Base-by-base conservation (phyloP, 2,797 vertebrate species). In the Adelosebastes latens region DNA sequence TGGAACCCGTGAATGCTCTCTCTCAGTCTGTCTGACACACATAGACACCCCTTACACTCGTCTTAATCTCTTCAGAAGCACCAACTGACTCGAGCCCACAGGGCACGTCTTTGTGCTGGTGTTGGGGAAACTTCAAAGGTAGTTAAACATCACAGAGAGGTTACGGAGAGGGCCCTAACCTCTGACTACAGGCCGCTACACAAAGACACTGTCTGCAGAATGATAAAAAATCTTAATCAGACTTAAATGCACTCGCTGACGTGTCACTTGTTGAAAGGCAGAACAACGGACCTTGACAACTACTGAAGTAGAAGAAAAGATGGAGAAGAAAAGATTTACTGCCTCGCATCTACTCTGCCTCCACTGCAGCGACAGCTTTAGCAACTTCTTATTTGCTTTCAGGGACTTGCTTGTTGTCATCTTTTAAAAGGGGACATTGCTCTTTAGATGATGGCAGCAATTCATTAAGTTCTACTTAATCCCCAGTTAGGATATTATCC, bases 81-180 rank as follows among this genome's bases (percentile, higher is more conserved):
- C 86, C 71, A 81, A 82, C 87, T 82, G 79, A 81, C 80, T 90
- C 87, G 84, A 88, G 81, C 80, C 91, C 86, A 93, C 86, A 94
- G 90, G 92, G 89, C 81, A 80, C 1, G 49, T 83, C 93, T 94
- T 95, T 95, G 93, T 95, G 86, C 78, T 65, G 75, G 75, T 80
- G 90, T 82, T 87, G 64, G 73, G 79, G 59, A 88, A 91, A 92
- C 94, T 93, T 95, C 92, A 95, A 94, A 95, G 91, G 63, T 83
- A 65, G 84, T 90, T 90, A 87, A 91, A 92, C 90, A 93, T 94
- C 91, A 93, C 80, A 93, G 89, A 73, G 87, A 64, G 89, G 90
- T 90, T 86, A 88, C 9, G 16, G 84, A 83, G 78, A 82, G 75
- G 86, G 68, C 83, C 62, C 39, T 81, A 74, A 93, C 92, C 92